Evolutionary conservation across 2,888 invertebrate genomes (phyloP).

Genomic region (Andrena minutula): DNA sequence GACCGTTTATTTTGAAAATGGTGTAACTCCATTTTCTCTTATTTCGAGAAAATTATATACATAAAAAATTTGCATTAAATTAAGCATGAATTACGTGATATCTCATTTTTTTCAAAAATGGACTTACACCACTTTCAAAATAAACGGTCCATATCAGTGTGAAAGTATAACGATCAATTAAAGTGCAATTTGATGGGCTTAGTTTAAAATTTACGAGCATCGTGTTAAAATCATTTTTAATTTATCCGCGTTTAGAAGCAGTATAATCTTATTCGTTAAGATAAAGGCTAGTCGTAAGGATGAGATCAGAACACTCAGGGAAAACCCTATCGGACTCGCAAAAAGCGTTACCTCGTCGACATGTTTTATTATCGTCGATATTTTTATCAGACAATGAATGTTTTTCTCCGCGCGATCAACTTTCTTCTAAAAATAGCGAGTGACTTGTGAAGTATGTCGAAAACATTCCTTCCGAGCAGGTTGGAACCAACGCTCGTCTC

Average conservation of each 20-base stretch:
- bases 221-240: not conserved
- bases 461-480: not conserved
- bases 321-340: slow-evolving; percentile 1
- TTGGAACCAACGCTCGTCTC: not conserved
- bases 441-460: not conserved
- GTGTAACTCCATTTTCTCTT: too few relatives aligned
- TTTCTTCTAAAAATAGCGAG: not conserved
- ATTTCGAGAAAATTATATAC: too few relatives aligned
- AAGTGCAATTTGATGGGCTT: not conserved
- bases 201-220: not conserved
- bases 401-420: not conserved
- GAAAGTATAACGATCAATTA: not conserved
- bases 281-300: slow-evolving; percentile 47
- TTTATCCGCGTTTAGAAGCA: slow-evolving; percentile 12
- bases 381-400: not conserved
- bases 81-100: too few relatives aligned
- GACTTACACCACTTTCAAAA: too few relatives aligned
- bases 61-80: too few relatives aligned
- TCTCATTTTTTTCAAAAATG: too few relatives aligned
- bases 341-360: not conserved
- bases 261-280: slow-evolving; percentile 19
- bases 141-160: too few relatives aligned
- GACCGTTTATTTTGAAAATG: too few relatives aligned
- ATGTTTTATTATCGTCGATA: not conserved
- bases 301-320: slow-evolving; percentile 46